These are phyloP conservation scores for Thunnus albacares DNA, from an alignment of 2,797 vertebrate species.

Conservation along the genomic window DNA sequence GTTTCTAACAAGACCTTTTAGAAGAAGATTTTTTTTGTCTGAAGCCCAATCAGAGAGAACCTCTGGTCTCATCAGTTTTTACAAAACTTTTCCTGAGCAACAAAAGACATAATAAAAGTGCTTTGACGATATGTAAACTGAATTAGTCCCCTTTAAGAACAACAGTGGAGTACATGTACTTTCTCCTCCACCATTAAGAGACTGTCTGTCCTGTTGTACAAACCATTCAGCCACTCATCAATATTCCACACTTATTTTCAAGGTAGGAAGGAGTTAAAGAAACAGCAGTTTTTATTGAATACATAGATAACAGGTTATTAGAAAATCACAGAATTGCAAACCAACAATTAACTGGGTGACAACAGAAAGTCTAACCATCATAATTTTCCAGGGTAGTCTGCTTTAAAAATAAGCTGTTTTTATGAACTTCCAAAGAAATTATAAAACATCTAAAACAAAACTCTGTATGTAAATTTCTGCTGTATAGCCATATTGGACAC, in stretches of 20 bases:
- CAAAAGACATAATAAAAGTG: neutral
- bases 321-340: neutral
- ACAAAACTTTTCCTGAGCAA: neutral
- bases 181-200: neutral
- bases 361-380: neutral
- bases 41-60: neutral
- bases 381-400: neutral
- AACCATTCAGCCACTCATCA: neutral
- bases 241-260: neutral
- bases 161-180: neutral
- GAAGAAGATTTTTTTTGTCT: neutral
- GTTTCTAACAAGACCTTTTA: too few relatives aligned
- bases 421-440: neutral
- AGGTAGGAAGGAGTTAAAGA: neutral
- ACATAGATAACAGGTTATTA: neutral
- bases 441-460: conserved; percentile 31
- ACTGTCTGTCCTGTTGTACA: neutral
- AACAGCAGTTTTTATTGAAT: neutral
- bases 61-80: neutral
- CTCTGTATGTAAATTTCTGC: conserved; percentile 5
- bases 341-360: neutral
- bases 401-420: neutral
- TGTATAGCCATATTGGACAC: conserved; percentile 12
- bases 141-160: neutral
- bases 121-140: neutral